Evolutionary conservation across 2,888 invertebrate genomes (phyloP).

Genomic region (Zelleria hepariella): DNA sequence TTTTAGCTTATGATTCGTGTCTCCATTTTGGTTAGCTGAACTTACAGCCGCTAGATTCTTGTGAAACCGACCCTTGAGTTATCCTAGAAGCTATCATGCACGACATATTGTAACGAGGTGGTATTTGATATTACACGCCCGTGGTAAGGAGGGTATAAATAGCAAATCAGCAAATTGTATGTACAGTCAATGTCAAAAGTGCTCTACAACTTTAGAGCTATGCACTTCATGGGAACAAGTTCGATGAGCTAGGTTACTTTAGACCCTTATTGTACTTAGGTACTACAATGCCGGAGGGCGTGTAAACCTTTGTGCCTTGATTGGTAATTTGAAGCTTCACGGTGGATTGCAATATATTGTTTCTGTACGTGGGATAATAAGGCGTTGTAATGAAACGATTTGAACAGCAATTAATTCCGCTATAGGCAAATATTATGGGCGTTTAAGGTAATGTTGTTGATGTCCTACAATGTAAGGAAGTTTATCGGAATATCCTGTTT

Average conservation of each 20-base stretch:
- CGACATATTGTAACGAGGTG: conserved; percentile 5
- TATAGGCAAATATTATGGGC: not conserved
- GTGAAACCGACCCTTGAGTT: not conserved
- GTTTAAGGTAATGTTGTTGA: not conserved
- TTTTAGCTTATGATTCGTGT: too few relatives aligned
- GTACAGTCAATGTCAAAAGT: conserved; percentile 2
- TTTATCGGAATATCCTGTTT: not conserved
- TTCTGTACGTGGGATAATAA: conserved; percentile 12
- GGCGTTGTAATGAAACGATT: conserved; percentile 10
- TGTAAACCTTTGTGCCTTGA: conserved; percentile 16
- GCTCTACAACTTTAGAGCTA: not conserved
- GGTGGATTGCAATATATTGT: conserved; percentile 3
- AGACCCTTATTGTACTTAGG: not conserved
- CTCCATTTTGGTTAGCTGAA: not conserved
- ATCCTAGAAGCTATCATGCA: not conserved
- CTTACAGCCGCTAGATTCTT: not conserved
- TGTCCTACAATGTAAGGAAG: not conserved
- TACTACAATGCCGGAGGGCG: conserved; percentile 15
- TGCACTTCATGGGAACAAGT: not conserved
- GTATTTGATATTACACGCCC: conserved; percentile 4
- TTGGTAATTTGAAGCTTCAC: conserved; percentile 19
- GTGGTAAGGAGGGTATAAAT: conserved; percentile 8
- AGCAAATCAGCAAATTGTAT: conserved; percentile 16
- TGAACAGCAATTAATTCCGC: not conserved
- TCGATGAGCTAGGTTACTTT: not conserved